Conservation (phyloP, 2,888 invertebrate species). For the Globia sparganii region DNA sequence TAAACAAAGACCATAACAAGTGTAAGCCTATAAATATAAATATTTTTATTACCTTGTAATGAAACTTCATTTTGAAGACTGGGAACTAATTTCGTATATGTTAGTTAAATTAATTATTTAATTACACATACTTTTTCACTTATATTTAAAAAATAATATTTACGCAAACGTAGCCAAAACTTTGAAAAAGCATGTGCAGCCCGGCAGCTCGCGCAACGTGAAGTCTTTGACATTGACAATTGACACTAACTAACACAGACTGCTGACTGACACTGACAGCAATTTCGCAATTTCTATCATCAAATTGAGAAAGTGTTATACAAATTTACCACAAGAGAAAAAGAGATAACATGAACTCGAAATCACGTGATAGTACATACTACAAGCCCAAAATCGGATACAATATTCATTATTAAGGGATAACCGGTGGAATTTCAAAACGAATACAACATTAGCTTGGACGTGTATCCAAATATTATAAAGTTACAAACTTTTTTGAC, state of each 20-base stretch:
- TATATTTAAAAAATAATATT: not conserved
- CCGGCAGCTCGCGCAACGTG: conserved; percentile 18
- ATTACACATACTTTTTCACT: conserved; percentile 2
- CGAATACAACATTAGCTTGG: not conserved
- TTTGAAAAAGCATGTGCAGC: conserved; percentile 37
- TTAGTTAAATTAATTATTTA: not conserved
- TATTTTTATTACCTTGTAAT: conserved; percentile 80
- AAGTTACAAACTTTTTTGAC: not conserved
- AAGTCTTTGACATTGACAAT: conserved; percentile 34
- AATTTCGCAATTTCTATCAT: not conserved
- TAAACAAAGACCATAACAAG: conserved; percentile 35
- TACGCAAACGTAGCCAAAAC: conserved; percentile 13
- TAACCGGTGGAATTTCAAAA: not conserved
- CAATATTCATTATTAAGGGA: not conserved
- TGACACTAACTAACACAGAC: too few species aligned
- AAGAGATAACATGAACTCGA: not conserved
- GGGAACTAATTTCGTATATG: not conserved
- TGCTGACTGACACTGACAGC: not conserved
- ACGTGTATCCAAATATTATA: conserved; percentile 25
- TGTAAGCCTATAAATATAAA: not conserved
- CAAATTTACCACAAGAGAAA: not conserved
- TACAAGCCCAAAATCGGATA: conserved; percentile 12
- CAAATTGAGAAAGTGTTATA: conserved; percentile 6
- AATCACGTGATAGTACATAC: conserved; percentile 23
- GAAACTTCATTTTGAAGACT: conserved; percentile 81